Evolutionary conservation across 2,113 vertebrate genomes (phyloP).

Genomic region (Limnothrissa miodon): DNA sequence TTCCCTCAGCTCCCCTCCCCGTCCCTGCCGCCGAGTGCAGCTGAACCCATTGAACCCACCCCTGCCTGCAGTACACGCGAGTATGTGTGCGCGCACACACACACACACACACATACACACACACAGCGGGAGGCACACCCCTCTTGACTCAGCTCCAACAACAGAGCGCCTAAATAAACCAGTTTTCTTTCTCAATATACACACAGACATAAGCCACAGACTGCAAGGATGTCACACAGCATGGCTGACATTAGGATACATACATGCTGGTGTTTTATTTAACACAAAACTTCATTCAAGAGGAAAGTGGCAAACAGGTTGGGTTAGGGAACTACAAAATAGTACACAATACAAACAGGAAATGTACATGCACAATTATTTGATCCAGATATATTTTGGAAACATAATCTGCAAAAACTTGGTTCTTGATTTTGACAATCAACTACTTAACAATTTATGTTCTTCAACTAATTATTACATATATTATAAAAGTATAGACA

Average conservation of each 20-base stretch:
- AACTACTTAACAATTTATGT: neutral
- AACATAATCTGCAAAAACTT: neutral
- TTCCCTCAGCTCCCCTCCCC: slow-evolving; percentile 9
- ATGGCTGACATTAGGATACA: neutral
- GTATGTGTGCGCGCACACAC: slow-evolving; percentile 29
- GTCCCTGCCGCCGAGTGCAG: slow-evolving; percentile 39
- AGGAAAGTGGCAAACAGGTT: neutral
- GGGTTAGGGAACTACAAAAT: neutral
- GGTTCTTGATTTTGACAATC: neutral
- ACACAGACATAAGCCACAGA: neutral
- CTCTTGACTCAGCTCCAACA: slow-evolving; percentile 29
- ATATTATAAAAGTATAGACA: neutral
- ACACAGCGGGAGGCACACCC: slow-evolving; percentile 16
- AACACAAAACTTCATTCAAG: neutral
- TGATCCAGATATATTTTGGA: neutral
- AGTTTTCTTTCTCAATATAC: neutral
- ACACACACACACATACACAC: slow-evolving; percentile 26
- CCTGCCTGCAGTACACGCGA: too few species aligned
- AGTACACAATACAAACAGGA: neutral
- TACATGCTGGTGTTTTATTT: neutral
- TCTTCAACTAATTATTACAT: neutral
- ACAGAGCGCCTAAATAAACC: neutral
- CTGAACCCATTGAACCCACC: slow-evolving; percentile 49
- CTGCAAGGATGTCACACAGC: neutral
- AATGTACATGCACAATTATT: neutral